Evolutionary conservation across 35 echinoderm and acorn worm genomes (phyloP).

Genomic region (Apostichopus parvimensis): DNA sequence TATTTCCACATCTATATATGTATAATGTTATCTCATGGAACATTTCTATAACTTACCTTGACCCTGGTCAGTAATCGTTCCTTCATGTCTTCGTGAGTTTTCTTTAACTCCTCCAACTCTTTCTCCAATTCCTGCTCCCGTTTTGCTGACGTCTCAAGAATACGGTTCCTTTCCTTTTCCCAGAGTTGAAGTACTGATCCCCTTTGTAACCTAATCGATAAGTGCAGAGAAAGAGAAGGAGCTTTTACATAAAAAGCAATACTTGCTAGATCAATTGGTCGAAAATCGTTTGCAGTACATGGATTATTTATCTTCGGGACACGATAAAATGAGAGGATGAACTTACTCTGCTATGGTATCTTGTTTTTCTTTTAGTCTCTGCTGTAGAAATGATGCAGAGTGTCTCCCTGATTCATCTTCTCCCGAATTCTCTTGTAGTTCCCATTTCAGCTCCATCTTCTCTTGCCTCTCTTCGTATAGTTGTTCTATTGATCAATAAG

Average conservation of each 20-base stretch:
- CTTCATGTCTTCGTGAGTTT: conserved; percentile 80
- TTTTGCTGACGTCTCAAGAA: conserved; percentile 61
- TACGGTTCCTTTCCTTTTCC: conserved; percentile 85
- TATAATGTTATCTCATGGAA: not conserved
- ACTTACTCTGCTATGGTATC: conserved; percentile 79
- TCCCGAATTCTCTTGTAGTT: conserved; percentile 56
- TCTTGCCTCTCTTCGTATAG: conserved; percentile 63
- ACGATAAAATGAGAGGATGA: not conserved
- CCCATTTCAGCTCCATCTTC: conserved; percentile 72
- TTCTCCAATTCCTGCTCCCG: conserved; percentile 74
- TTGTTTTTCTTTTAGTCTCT: conserved; percentile 84
- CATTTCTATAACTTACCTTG: conserved; percentile 40
- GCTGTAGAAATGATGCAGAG: conserved; percentile 40
- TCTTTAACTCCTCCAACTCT: conserved; percentile 67
- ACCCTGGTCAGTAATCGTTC: conserved; percentile 64
- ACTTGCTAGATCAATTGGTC: too few relatives aligned
- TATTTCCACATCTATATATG: not conserved
- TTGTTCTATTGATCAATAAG: conserved; percentile 43
- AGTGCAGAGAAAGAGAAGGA: too few relatives aligned
- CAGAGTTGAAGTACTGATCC: conserved; percentile 84
- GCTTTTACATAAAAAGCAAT: too few relatives aligned
- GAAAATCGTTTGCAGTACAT: too few relatives aligned
- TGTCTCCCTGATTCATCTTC: conserved; percentile 38
- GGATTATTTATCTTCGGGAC: too few relatives aligned
- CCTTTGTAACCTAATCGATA: conserved; percentile 69